A percentile compares a stretch with the other conserved stretches of the same genome.
phyloP scores from a whole-genome alignment of 2,797 vertebrate genomes.

The Esox lucius region DNA sequence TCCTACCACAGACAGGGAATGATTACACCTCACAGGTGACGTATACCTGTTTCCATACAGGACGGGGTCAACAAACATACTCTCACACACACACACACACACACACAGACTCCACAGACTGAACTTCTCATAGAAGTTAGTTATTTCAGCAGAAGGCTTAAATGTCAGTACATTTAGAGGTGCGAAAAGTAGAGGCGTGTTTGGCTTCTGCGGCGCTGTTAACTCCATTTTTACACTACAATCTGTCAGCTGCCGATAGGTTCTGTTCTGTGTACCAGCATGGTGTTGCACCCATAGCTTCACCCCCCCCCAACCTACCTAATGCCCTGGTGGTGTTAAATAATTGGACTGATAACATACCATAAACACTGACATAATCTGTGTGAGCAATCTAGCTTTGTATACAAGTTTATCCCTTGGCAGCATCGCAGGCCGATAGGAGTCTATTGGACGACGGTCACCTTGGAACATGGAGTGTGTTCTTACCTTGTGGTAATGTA shows the following conservation, averaged over 20 bases:
- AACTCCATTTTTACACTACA: neutral
- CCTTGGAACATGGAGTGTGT: neutral
- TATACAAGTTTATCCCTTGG: neutral
- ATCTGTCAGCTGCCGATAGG: neutral
- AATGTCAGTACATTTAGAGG: neutral
- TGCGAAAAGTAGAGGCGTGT: neutral
- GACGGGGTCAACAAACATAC: slow-evolving; percentile 6
- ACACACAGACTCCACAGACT: neutral
- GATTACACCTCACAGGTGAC: slow-evolving; percentile 11
- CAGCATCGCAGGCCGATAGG: neutral
- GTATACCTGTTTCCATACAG: neutral
- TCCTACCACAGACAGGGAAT: neutral
- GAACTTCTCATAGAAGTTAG: neutral
- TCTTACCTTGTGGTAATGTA: slow-evolving; percentile 5
- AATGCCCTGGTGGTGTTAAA: neutral
- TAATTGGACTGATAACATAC: neutral
- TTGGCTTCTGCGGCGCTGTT: neutral
- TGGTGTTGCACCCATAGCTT: too few relatives aligned
- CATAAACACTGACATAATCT: too few relatives aligned
- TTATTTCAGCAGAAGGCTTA: too few relatives aligned
- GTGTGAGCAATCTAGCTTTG: too few relatives aligned
- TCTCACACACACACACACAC: neutral
- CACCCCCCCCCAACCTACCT: neutral
- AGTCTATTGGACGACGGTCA: neutral
- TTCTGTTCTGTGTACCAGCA: neutral